Conservation (phyloP, 2,113 vertebrate genomes). For the Callionymus lyra region DNA sequence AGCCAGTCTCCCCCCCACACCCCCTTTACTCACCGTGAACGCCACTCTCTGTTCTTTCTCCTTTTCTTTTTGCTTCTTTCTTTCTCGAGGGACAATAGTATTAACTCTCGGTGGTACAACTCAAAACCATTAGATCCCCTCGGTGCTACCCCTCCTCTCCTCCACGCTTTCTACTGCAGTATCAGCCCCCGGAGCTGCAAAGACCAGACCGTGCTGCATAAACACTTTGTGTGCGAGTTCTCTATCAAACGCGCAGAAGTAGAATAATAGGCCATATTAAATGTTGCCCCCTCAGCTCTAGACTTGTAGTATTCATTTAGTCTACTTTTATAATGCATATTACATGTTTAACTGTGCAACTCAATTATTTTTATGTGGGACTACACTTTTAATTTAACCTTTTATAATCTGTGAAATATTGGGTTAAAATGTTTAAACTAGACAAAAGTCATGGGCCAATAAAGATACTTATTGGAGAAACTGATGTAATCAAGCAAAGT, state of each 20-base stretch:
- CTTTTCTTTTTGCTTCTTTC: conserved; percentile 39
- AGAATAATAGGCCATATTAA: no score
- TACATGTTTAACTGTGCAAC: no score
- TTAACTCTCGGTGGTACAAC: conserved; percentile 59
- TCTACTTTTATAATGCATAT: no score
- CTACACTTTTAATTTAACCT: no score
- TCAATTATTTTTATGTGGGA: no score
- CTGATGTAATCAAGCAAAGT: no score
- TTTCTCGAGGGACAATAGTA: conserved; percentile 41
- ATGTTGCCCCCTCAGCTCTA: no score
- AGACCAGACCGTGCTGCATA: conserved; percentile 38
- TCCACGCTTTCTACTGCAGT: conserved; percentile 37
- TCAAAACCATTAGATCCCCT: conserved; percentile 27
- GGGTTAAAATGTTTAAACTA: no score
- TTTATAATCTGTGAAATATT: no score
- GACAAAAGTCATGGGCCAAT: no score
- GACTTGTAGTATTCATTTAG: no score
- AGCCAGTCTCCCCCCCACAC: conserved; percentile 31
- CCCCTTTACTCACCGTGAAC: conserved; percentile 24
- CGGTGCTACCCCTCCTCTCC: conserved; percentile 14
- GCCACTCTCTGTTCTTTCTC: conserved; percentile 31
- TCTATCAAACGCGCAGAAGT: conserved; percentile 6
- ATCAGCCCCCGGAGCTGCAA: conserved; percentile 53
- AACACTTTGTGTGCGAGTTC: conserved; percentile 17
- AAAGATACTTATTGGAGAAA: no score